phyloP scores from a whole-genome alignment of 1,140 invertebrate species.

The Lamellibrachia luymesi region DNA sequence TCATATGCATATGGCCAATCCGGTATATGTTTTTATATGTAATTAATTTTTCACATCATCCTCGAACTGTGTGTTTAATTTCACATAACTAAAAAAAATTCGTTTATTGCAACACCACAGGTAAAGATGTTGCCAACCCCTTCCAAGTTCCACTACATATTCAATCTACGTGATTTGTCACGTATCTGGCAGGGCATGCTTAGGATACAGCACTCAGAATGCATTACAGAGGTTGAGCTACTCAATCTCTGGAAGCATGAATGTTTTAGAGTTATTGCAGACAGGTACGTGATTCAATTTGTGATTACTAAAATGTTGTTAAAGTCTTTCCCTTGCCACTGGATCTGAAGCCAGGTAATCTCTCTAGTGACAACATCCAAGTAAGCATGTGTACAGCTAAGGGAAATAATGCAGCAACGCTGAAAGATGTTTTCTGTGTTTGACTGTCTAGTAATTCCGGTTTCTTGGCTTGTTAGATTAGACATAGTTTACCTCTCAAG shows the following conservation, averaged over 20 bases:
- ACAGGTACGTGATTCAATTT: constrained; percentile 42
- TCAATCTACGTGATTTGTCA: constrained; percentile 58
- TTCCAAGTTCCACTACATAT: constrained; percentile 60
- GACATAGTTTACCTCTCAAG: too few species aligned
- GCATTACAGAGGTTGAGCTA: constrained; percentile 40
- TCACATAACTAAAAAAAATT: neutral
- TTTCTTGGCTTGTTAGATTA: too few species aligned
- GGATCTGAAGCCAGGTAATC: neutral
- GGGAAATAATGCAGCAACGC: neutral
- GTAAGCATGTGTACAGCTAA: neutral
- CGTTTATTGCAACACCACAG: constrained; percentile 31
- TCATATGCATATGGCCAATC: too few species aligned
- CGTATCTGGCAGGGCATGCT: constrained; percentile 59
- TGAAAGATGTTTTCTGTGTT: too few species aligned
- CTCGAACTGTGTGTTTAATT: neutral
- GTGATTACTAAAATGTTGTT: neutral
- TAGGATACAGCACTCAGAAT: constrained; percentile 43
- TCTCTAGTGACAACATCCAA: neutral
- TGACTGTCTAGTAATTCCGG: too few species aligned
- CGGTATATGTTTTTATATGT: neutral
- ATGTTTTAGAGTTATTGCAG: constrained; percentile 54
- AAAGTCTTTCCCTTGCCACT: too few species aligned
- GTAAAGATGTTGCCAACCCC: constrained; percentile 59
- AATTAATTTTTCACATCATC: neutral
- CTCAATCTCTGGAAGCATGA: constrained; percentile 57